Evolutionary conservation across 2,113 vertebrate species (phyloP).

Genomic region (Tonatia bakeri): DNA sequence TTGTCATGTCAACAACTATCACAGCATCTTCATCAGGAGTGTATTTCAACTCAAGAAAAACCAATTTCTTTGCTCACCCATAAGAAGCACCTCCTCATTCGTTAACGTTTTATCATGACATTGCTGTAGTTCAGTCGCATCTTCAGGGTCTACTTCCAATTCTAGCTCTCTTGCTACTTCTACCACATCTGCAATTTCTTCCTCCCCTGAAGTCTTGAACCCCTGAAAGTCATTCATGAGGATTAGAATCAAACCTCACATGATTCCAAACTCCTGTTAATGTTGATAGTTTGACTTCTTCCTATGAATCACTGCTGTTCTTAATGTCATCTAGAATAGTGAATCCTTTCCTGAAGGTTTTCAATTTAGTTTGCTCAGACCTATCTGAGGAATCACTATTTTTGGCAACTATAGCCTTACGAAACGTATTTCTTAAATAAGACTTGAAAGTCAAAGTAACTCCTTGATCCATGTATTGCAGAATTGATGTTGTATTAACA

Average conservation of each 20-base stretch:
- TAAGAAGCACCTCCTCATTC: too few relatives aligned
- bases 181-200: too few relatives aligned
- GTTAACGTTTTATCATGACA: too few relatives aligned
- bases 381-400: background rate
- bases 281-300: background rate
- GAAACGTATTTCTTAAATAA: background rate
- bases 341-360: background rate
- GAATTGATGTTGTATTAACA: background rate
- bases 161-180: too few relatives aligned
- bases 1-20: background rate
- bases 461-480: background rate
- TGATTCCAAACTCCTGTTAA: background rate
- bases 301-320: background rate
- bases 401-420: background rate
- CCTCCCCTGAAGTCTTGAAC: background rate
- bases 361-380: background rate
- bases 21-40: background rate
- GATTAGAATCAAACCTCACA: background rate
- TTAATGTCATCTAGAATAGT: background rate
- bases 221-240: background rate
- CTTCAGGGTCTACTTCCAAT: too few relatives aligned
- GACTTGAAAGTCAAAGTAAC: background rate
- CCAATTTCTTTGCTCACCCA: background rate
- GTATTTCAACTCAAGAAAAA: background rate
- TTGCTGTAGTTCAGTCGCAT: too few relatives aligned